Base-by-base conservation (phyloP, 1,140 invertebrate species). In the Lordiphosa collinella region DNA sequence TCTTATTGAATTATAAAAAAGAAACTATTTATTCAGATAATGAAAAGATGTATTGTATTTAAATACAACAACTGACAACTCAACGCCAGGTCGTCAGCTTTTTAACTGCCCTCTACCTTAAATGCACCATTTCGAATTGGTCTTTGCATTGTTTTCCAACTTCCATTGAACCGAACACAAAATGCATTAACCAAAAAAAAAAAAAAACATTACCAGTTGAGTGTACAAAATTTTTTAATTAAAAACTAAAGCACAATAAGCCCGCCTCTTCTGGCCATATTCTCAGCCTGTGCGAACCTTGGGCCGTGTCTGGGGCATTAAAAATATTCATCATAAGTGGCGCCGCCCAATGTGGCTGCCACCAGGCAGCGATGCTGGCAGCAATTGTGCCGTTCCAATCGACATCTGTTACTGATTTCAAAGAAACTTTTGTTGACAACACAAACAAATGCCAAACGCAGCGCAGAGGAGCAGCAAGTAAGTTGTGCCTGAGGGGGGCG, bases 361-460 rank as follows among this genome's bases (percentile, higher is more conserved):
- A 25, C 3, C 22, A 25, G 50, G 46, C 56, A 54, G 62, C 46
- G 67, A 68, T 54, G 75, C 75, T 54, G 61, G 59, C 78, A 84
- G 78, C 78, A 84, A 84, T 86, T 82, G 74, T 86, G 84, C 72
- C 84, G 82, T 86, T 86, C 86, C 82, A 86, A 86, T 86, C 82
- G 76, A 86, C 84, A 86, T 86, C 82, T 86, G 82, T 86, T 86
- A 85, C 76, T 86, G 82, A 86, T 86, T 86, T 86, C 82, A 86
- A 86, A 86, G 82, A 87, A 86, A 86, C 84, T 84, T 86, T 86
- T 86, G 84, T 86, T 86, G 82, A 86, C 82, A 86, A 86, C 82
- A 86, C 82, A 86, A 86, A 86, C 82, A 86, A 84, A 86, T 86
- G 82, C 78, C 78, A 78, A 78, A 69, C 59, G 55, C 73, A 84